These are phyloP conservation scores for Spermophilus dauricus DNA, from an alignment of 2,113 vertebrate genomes.

Conservation along the genomic window DNA sequence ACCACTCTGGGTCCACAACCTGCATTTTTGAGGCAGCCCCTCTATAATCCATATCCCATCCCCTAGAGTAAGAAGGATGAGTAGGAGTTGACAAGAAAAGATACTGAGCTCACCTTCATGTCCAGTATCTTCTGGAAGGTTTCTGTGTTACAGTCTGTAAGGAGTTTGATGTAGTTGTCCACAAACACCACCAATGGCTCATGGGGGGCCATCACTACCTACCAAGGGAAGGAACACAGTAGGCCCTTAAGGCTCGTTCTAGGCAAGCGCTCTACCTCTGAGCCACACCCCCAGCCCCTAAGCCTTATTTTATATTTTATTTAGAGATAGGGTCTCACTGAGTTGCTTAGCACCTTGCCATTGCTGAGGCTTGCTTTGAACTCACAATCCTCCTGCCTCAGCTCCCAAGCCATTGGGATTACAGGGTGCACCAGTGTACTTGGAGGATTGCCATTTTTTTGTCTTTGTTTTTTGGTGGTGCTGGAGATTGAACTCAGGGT, in stretches of 20 bases:
- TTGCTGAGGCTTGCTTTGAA: too few relatives aligned
- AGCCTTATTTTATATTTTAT: too few relatives aligned
- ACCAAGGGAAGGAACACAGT: neutral
- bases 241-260: neutral
- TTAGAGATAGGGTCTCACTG: too few relatives aligned
- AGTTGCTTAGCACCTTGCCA: too few relatives aligned
- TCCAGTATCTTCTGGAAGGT: conserved; percentile 99
- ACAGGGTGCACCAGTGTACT: too few relatives aligned
- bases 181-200: conserved; percentile 97
- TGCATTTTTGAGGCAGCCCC: neutral
- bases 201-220: conserved; percentile 99
- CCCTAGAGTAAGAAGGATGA: neutral
- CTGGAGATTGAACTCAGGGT: too few relatives aligned
- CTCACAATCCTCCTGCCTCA: too few relatives aligned
- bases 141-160: conserved; percentile 97
- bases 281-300: neutral
- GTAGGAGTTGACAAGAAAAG: neutral
- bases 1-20: neutral
- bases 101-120: conserved; percentile 93
- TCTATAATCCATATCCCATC: neutral
- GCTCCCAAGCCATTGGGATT: too few relatives aligned
- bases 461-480: too few relatives aligned
- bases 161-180: conserved; percentile 99
- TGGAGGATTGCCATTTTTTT: too few relatives aligned
- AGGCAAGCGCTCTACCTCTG: neutral